These are phyloP conservation scores for Heteropelma amictum DNA, from an alignment of 2,888 invertebrate genomes.

Conservation along the genomic window DNA sequence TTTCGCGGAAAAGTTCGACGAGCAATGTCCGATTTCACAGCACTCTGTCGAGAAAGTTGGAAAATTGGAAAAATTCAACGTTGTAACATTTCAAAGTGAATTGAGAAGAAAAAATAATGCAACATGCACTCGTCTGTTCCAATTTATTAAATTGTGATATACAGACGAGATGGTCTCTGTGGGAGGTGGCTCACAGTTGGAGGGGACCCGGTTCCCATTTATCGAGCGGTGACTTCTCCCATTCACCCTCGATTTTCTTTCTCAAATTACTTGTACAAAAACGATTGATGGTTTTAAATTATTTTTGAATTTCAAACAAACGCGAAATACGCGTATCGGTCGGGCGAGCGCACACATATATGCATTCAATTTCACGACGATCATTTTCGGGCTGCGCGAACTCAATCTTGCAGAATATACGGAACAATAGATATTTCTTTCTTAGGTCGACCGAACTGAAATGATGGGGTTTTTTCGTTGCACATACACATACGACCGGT, in stretches of 20 bases:
- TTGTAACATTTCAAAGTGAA: not conserved
- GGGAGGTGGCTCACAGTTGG: conserved; percentile 35
- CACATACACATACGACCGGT: not conserved
- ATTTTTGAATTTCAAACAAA: too few relatives aligned
- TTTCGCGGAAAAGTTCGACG: conserved; percentile 4
- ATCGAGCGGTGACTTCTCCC: conserved; percentile 46
- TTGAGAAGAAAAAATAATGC: not conserved
- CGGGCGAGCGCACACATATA: not conserved
- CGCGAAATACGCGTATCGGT: too few relatives aligned
- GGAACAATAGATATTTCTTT: conserved; percentile 2
- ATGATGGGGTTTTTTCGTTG: not conserved
- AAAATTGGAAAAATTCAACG: not conserved
- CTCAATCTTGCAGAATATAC: not conserved
- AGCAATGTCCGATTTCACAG: not conserved
- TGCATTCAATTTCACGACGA: not conserved
- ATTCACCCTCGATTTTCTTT: conserved; percentile 20
- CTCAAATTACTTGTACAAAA: too few relatives aligned
- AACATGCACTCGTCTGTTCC: not conserved
- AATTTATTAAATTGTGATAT: conserved; percentile 1
- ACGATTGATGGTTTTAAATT: too few relatives aligned
- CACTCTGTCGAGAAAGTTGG: not conserved
- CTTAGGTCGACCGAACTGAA: not conserved
- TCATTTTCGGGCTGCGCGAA: not conserved
- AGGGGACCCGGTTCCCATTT: conserved; percentile 48
- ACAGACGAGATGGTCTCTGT: conserved; percentile 15